Evolutionary conservation across 2,113 vertebrate species (phyloP).

Genomic region (Sula dactylatra): DNA sequence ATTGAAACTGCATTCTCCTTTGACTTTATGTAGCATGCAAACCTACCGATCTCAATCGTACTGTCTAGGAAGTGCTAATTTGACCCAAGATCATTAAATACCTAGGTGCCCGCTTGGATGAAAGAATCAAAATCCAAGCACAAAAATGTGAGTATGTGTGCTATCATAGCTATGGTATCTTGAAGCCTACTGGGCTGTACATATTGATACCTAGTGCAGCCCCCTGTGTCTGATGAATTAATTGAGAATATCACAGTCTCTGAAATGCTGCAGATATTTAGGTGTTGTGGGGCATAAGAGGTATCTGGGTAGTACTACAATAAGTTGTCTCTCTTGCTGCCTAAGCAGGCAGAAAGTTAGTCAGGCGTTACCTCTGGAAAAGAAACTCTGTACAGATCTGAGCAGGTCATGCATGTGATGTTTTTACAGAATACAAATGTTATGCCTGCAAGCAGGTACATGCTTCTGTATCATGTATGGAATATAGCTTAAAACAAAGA

Average conservation of each 20-base stretch:
- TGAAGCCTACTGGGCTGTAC: not conserved
- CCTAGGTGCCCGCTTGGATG: not conserved
- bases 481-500: not conserved
- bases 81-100: not conserved
- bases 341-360: not conserved
- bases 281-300: not conserved
- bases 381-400: not conserved
- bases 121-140: not conserved
- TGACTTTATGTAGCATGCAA: not conserved
- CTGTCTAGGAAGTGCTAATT: not conserved
- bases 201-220: not conserved
- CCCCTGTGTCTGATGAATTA: not conserved
- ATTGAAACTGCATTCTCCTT: not conserved
- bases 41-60: not conserved
- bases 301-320: not conserved
- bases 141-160: accelerated
- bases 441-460: not conserved
- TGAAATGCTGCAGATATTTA: not conserved
- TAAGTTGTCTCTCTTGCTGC: not conserved
- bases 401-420: not conserved
- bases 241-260: not conserved
- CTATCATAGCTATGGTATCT: not conserved
- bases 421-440: not conserved
- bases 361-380: not conserved
- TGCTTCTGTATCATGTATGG: not conserved